phyloP scores from a whole-genome alignment of 1,140 invertebrate species.

The Drosophila sturtevanti region DNA sequence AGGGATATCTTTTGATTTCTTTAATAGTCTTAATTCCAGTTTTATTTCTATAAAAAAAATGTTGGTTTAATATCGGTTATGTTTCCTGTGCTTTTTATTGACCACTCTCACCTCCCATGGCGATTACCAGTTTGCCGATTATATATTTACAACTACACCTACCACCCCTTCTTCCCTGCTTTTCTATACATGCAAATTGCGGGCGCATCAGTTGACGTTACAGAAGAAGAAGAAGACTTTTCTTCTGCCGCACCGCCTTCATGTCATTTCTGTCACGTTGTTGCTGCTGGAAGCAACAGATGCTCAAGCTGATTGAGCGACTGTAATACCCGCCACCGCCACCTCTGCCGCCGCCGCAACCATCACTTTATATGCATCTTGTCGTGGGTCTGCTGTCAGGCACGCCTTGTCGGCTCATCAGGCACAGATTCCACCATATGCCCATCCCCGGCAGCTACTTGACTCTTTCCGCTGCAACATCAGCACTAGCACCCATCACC shows the following conservation, averaged over 20 bases:
- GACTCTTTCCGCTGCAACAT: constrained; percentile 56
- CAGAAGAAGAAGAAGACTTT: neutral
- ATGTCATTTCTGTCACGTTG: constrained; percentile 56
- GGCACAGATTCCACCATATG: constrained; percentile 17
- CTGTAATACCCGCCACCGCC: constrained; percentile 3
- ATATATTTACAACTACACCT: constrained; percentile 3
- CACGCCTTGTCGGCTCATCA: constrained; percentile 58
- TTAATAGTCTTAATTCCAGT: too few species aligned
- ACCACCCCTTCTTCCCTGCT: neutral
- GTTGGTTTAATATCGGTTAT: too few species aligned
- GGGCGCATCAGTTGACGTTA: constrained; percentile 10
- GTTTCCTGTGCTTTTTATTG: neutral
- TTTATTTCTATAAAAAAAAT: neutral
- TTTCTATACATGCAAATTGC: constrained; percentile 49
- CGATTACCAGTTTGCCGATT: neutral
- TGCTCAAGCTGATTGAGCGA: constrained; percentile 71
- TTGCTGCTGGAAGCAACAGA: constrained; percentile 55
- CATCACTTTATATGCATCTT: constrained; percentile 4
- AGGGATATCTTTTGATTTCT: too few species aligned
- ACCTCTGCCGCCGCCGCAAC: constrained; percentile 17
- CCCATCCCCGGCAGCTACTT: constrained; percentile 50
- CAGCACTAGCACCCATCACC: constrained; percentile 21
- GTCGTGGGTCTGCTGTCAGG: constrained; percentile 45
- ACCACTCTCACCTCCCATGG: constrained; percentile 2
- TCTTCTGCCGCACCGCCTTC: constrained; percentile 52